A percentile compares a stretch with the other conserved stretches of the same genome.
These are phyloP conservation scores for Habrosyne pyritoides DNA, from an alignment of 2,888 invertebrate genomes.

Conservation along the genomic window DNA sequence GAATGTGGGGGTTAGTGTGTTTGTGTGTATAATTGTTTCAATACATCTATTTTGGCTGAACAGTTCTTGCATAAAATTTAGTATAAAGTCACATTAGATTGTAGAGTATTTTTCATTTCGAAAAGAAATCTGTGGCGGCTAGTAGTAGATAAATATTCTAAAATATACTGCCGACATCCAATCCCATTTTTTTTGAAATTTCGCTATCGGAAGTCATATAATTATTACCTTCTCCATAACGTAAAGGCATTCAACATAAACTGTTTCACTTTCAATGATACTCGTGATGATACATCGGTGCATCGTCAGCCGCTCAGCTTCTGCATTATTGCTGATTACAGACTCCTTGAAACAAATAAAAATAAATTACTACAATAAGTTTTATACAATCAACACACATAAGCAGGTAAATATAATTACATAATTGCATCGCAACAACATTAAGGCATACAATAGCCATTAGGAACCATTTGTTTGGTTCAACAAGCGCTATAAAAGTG, in stretches of 20 bases:
- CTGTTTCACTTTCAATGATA: slow-evolving; percentile 95
- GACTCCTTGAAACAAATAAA: slow-evolving; percentile 58
- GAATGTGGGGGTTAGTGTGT: no score
- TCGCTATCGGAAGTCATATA: no score
- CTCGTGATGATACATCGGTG: slow-evolving; percentile 94
- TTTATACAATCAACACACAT: slow-evolving; percentile 15
- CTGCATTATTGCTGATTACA: slow-evolving; percentile 81
- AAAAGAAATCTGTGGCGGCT: no score
- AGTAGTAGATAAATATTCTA: no score
- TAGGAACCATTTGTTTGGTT: slow-evolving; percentile 41
- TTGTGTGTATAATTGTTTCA: no score
- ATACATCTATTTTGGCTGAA: no score
- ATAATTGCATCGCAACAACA: slow-evolving; percentile 35
- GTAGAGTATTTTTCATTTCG: no score
- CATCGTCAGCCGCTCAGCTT: slow-evolving; percentile 92
- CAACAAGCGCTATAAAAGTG: slow-evolving; percentile 40
- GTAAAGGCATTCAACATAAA: slow-evolving; percentile 94
- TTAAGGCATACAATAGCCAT: slow-evolving; percentile 40
- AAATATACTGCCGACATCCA: no score
- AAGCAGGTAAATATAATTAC: slow-evolving; percentile 29
- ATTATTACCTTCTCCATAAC: slow-evolving; percentile 93
- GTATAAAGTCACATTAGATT: no score
- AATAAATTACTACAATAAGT: not conserved
- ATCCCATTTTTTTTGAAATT: no score
- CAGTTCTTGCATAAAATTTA: no score